These are phyloP conservation scores for Idaea straminata DNA, from an alignment of 2,888 invertebrate species.

Conservation along the genomic window DNA sequence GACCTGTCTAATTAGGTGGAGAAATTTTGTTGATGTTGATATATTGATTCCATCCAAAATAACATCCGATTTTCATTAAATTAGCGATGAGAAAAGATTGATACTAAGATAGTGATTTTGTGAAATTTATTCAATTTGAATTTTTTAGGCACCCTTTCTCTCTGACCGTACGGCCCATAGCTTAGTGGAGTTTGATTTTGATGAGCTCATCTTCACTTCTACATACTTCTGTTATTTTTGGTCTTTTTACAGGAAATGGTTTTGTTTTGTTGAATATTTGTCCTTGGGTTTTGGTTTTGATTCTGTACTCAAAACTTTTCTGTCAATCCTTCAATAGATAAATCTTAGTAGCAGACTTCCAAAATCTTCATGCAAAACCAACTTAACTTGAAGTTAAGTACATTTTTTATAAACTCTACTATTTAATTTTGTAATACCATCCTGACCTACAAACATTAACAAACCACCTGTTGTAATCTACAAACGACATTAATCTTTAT, in stretches of 20 bases:
- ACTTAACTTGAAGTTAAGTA: background rate
- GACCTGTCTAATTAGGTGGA: slow-evolving; percentile 39
- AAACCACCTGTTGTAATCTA: slow-evolving; percentile 22
- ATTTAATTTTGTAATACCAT: slow-evolving; percentile 27
- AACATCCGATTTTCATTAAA: slow-evolving; percentile 1
- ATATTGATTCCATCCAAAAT: slow-evolving; percentile 18
- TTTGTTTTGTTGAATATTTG: no score
- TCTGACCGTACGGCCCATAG: slow-evolving; percentile 3
- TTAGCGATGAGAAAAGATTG: background rate
- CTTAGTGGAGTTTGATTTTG: slow-evolving; percentile 1
- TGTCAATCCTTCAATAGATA: no score
- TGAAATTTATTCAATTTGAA: background rate
- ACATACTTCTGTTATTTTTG: no score
- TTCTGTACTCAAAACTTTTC: no score
- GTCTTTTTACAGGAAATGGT: no score
- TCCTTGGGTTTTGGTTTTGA: no score
- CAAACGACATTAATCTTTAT: slow-evolving; percentile 12
- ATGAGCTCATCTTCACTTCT: no score
- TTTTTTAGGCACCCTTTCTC: background rate
- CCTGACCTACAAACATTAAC: slow-evolving; percentile 25
- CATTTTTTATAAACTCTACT: slow-evolving; percentile 14
- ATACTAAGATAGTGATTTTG: background rate
- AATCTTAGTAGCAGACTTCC: no score
- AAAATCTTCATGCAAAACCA: no score
- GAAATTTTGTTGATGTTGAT: slow-evolving; percentile 40